A percentile compares a stretch with the other conserved stretches of the same genome.
Evolutionary conservation across 2,888 invertebrate species (phyloP).

Genomic region (Seladonia tumulorum): DNA sequence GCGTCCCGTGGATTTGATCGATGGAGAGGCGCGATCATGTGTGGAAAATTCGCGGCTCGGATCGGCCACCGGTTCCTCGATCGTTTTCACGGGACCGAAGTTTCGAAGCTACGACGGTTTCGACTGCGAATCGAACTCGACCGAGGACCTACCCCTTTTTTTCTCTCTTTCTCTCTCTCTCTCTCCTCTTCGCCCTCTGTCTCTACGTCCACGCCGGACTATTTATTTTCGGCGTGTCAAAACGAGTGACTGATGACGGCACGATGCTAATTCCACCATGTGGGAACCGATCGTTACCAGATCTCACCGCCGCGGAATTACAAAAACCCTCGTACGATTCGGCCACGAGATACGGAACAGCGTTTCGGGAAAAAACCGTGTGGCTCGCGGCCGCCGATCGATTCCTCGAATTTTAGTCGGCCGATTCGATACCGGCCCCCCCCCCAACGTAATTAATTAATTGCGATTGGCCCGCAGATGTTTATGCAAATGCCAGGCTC

Average conservation of each 20-base stretch:
- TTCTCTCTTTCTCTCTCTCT: neutral
- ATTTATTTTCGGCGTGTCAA: conserved; percentile 78
- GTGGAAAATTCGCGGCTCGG: conserved; percentile 79
- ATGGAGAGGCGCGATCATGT: conserved; percentile 81
- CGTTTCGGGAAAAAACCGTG: conserved; percentile 17
- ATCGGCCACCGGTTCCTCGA: conserved; percentile 70
- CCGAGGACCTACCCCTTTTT: neutral
- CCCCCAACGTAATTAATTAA: neutral
- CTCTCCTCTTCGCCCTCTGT: neutral
- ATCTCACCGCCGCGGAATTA: conserved; percentile 63
- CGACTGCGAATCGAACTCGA: neutral
- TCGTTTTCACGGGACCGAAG: conserved; percentile 67
- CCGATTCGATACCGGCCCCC: neutral
- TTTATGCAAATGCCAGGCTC: neutral
- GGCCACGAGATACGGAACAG: conserved; percentile 44
- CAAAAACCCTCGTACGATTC: conserved; percentile 58
- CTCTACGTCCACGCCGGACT: conserved; percentile 62
- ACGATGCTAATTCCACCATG: conserved; percentile 76
- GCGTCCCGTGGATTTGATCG: conserved; percentile 76
- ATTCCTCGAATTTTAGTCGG: conserved; percentile 48
- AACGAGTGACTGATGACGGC: conserved; percentile 79
- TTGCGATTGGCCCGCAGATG: neutral
- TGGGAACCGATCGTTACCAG: conserved; percentile 75
- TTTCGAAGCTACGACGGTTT: too few relatives aligned
- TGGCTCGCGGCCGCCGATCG: conserved; percentile 16